Percentiles rank a stretch among this genome's conserved stretches.
These are phyloP conservation scores for Neuroscelio doddi DNA, from an alignment of 2,888 invertebrate species.

Conservation along the genomic window DNA sequence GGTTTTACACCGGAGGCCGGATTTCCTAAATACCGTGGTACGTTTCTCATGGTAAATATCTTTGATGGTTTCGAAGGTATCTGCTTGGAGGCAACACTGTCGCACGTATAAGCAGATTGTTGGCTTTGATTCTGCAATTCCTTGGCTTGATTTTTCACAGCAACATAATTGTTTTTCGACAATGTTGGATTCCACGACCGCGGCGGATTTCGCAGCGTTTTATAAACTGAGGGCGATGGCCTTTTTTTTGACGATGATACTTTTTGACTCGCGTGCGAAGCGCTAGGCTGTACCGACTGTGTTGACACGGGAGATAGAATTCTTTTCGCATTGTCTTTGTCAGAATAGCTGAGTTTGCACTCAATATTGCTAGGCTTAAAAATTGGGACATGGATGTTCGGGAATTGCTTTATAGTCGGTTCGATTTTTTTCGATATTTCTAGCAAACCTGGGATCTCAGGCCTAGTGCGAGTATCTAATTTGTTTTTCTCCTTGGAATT, in stretches of 20 bases:
- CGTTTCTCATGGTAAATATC: slow-evolving; percentile 76
- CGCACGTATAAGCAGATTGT: slow-evolving; percentile 38
- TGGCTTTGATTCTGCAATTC: slow-evolving; percentile 57
- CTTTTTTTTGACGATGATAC: slow-evolving; percentile 55
- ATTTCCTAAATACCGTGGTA: slow-evolving; percentile 74
- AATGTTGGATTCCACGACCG: slow-evolving; percentile 78
- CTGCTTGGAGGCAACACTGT: slow-evolving; percentile 53
- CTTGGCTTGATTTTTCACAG: slow-evolving; percentile 66
- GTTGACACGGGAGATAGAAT: slow-evolving; percentile 20
- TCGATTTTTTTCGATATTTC: slow-evolving; percentile 64
- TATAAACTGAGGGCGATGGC: slow-evolving; percentile 73
- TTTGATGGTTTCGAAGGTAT: slow-evolving; percentile 73
- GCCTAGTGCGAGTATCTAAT: slow-evolving; percentile 58
- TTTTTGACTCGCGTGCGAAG: slow-evolving; percentile 44
- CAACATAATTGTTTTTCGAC: slow-evolving; percentile 72
- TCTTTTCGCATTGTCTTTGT: slow-evolving; percentile 38
- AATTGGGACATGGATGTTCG: slow-evolving; percentile 66
- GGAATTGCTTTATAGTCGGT: slow-evolving; percentile 54
- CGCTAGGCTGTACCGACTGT: slow-evolving; percentile 22
- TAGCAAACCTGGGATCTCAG: slow-evolving; percentile 66
- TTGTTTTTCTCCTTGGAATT: slow-evolving; percentile 67
- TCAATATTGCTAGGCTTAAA: slow-evolving; percentile 60
- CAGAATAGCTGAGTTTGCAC: slow-evolving; percentile 10
- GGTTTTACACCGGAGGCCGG: slow-evolving; percentile 78
- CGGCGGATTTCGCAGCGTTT: slow-evolving; percentile 76